Evolutionary conservation across 2,113 vertebrate genomes (phyloP).

Genomic region (Lipotes vexillifer): DNA sequence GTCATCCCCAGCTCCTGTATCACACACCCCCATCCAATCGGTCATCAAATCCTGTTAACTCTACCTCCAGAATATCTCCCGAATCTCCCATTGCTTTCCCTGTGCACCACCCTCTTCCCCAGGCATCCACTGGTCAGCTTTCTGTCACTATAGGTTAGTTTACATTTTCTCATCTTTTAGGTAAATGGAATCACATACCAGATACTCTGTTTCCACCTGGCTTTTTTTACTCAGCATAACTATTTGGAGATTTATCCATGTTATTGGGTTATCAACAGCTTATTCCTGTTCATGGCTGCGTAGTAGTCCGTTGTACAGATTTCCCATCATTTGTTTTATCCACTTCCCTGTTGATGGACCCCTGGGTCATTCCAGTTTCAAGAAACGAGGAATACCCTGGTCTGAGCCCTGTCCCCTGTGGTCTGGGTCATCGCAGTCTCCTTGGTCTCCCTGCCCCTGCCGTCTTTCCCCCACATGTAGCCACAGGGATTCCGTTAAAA

Average conservation of each 20-base stretch:
- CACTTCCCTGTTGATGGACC: not conserved
- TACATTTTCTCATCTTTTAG: not conserved
- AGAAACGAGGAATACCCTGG: not conserved
- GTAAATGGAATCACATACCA: not conserved
- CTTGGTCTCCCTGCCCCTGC: accelerated
- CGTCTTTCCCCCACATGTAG: not conserved
- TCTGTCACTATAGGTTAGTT: not conserved
- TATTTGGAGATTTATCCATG: no score
- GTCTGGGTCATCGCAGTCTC: not conserved
- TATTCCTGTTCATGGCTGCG: not conserved
- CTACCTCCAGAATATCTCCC: not conserved
- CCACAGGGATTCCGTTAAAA: not conserved
- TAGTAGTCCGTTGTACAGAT: accelerated
- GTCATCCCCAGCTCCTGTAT: no score
- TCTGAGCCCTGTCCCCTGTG: no score
- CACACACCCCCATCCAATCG: not conserved
- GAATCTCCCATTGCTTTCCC: not conserved
- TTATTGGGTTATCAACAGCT: not conserved
- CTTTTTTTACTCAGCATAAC: not conserved
- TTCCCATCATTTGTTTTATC: not conserved
- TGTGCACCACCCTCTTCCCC: accelerated
- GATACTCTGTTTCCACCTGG: not conserved
- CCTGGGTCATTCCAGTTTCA: not conserved
- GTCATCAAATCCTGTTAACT: not conserved
- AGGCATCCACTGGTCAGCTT: not conserved